Conservation (phyloP, 2,888 invertebrate species). For the Odiellus spinosus region DNA sequence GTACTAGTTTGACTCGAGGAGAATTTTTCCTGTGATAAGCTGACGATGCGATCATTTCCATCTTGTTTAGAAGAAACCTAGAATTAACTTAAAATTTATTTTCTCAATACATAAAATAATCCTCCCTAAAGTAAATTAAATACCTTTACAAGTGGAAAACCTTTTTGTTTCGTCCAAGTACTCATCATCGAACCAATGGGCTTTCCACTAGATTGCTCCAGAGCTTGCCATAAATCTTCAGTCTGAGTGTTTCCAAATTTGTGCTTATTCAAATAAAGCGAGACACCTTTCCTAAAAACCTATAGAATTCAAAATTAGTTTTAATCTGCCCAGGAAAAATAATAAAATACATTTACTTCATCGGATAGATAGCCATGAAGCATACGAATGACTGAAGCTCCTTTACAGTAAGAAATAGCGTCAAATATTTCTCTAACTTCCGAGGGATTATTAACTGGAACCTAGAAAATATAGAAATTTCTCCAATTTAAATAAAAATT, state of each 20-base stretch:
- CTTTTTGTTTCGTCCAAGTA: constrained; percentile 91
- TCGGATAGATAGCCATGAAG: constrained; percentile 84
- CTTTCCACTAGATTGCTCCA: constrained; percentile 74
- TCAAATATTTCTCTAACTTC: constrained; percentile 97
- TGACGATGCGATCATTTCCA: constrained; percentile 45
- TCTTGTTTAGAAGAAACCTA: constrained; percentile 25
- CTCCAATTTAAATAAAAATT: background rate
- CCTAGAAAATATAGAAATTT: background rate
- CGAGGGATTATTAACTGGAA: constrained; percentile 70
- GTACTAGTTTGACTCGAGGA: constrained; percentile 45
- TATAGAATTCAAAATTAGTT: constrained; percentile 23
- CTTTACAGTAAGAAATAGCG: constrained; percentile 90
- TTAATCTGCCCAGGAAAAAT: too few relatives aligned
- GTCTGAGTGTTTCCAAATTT: constrained; percentile 81
- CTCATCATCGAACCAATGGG: constrained; percentile 84
- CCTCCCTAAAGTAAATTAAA: background rate
- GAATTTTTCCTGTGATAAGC: constrained; percentile 65
- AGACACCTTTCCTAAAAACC: constrained; percentile 84
- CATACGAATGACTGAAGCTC: constrained; percentile 88
- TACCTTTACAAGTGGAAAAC: constrained; percentile 65
- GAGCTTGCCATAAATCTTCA: constrained; percentile 78
- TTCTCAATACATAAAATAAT: too few relatives aligned
- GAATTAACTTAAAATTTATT: too few relatives aligned
- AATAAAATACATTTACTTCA: constrained; percentile 30
- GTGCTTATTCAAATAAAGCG: constrained; percentile 67